Evolutionary conservation across 2,888 invertebrate species (phyloP), one percentile per base, ranked within the genome.

Genomic region (Epinotia ramella): DNA sequence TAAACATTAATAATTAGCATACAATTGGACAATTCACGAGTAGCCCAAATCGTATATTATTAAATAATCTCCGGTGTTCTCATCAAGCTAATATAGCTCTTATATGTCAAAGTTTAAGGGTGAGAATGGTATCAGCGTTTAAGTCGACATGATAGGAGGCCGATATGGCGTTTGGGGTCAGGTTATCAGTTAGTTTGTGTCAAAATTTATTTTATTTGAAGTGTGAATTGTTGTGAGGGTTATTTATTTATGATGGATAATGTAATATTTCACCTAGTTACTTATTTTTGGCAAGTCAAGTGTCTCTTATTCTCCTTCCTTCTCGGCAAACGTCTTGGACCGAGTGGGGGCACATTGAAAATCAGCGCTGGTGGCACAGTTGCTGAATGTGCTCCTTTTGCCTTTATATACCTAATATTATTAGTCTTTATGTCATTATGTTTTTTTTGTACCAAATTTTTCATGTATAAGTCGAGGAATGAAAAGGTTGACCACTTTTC

Each of bases 121-220:
- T 5, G 24, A 60, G n/a, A 65, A 28, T 67, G 2, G 33, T 44
- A 11, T 57, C 3, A 20, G n/a, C 13, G 33, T 46, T 72, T 46
- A n/a, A 9, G 16, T n/a, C 5, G 40, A 44, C 28, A 53, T 28
- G 60, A 70, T 53, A 66, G 33, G 46, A 24, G 28, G 53, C 5
- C 49, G 68, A 75, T 77, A 72, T 67, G n/a, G n/a, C n/a, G n/a
- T n/a, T n/a, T n/a, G 18, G 56, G 75, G 77, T 77, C 71, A 75
- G 68, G 77, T 75, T 77, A 77, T 77, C 77, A 28, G 9, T 49
- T 46, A 28, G 7, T 20, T 57, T 0, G 20, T 18, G 66, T 18
- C 7, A 71, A 16, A 46, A 1, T 62, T 56, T 56, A 18, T 46
- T 16, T 63, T 56, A 66, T 65, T 65, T 46, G 49, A 57, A 53